These are phyloP conservation scores for Champsocephalus gunnari DNA, from an alignment of 2,797 vertebrate species.

Conservation along the genomic window DNA sequence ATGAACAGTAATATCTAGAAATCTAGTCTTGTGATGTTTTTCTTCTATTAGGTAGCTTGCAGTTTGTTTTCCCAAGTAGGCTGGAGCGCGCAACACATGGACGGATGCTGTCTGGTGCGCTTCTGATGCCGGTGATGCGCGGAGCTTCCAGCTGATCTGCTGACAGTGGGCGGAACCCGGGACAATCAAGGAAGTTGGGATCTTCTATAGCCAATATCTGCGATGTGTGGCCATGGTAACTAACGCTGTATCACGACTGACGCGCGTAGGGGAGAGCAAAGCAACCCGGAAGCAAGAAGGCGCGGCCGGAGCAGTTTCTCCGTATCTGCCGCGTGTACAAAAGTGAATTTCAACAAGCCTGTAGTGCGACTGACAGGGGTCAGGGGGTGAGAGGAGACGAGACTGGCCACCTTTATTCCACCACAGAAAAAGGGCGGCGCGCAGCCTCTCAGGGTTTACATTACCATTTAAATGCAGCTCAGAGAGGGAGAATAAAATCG, in stretches of 20 bases:
- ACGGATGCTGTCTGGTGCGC: conserved; percentile 40
- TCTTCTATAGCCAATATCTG: conserved; percentile 23
- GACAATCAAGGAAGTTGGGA: conserved; percentile 59
- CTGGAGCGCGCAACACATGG: conserved; percentile 51
- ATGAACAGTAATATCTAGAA: background rate
- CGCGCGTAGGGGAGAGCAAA: conserved; percentile 39
- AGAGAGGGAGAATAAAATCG: background rate
- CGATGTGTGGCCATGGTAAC: conserved; percentile 66
- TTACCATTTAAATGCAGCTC: conserved; percentile 26
- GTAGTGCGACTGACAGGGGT: background rate
- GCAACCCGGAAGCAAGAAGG: conserved; percentile 44
- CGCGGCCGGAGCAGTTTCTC: background rate
- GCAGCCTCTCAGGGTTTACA: conserved; percentile 2
- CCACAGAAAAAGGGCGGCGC: conserved; percentile 64
- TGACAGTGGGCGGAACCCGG: conserved; percentile 58
- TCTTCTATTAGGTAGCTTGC: background rate
- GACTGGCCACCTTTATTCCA: conserved; percentile 23
- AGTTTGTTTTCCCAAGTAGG: background rate
- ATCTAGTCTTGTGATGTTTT: background rate
- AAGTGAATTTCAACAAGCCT: background rate
- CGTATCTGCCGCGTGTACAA: background rate
- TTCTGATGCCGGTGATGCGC: conserved; percentile 44
- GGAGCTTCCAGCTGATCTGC: conserved; percentile 35
- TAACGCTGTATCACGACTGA: conserved; percentile 31
- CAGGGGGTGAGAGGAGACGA: conserved; percentile 8